Evolutionary conservation across 2,113 vertebrate species (phyloP).

Genomic region (Cariama cristata): DNA sequence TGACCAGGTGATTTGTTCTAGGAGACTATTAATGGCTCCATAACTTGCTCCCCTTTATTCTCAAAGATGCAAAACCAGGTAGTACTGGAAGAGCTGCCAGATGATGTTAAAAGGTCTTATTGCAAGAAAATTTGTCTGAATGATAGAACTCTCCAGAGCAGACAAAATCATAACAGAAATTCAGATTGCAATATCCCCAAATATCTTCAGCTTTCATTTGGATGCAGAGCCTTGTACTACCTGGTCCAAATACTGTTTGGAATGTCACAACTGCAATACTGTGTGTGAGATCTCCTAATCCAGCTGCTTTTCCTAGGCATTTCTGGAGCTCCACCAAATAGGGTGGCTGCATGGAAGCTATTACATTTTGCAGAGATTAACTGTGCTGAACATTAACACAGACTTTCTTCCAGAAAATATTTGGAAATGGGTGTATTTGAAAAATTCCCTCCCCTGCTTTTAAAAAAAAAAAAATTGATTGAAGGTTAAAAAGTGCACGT

Average conservation of each 20-base stretch:
- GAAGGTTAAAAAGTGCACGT: neutral
- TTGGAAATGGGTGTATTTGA: neutral
- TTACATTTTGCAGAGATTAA: constrained; percentile 30
- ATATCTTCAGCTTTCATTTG: neutral
- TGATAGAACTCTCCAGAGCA: neutral
- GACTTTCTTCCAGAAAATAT: constrained; percentile 17
- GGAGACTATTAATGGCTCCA: neutral
- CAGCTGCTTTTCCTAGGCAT: neutral
- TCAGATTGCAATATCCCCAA: neutral
- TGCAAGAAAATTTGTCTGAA: neutral
- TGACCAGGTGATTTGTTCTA: neutral
- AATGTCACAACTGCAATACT: neutral
- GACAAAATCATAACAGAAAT: neutral
- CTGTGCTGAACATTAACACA: neutral
- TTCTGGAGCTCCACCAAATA: constrained; percentile 2
- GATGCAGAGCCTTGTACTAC: neutral
- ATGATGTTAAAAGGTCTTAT: neutral
- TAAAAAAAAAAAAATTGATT: neutral
- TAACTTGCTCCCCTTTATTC: neutral
- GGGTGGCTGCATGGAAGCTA: neutral
- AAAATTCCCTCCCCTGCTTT: neutral
- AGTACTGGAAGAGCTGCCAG: neutral
- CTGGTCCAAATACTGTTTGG: neutral
- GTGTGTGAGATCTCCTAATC: neutral
- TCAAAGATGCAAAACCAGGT: neutral